These are phyloP conservation scores for Cavia aperea DNA, from an alignment of 2,113 vertebrate species.

Conservation along the genomic window DNA sequence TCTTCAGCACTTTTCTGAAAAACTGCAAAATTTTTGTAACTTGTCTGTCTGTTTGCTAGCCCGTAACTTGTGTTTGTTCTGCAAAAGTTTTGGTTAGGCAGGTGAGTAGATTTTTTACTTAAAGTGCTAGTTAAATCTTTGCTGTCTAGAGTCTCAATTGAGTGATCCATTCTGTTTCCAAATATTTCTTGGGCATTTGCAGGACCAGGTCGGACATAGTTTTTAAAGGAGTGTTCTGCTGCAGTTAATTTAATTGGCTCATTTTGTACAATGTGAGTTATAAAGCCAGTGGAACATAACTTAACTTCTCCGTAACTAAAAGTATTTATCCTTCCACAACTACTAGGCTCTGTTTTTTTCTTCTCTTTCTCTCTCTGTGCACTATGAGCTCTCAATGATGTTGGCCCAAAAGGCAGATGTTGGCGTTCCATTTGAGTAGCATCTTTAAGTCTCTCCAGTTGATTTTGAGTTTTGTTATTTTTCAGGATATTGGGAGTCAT, in stretches of 20 bases:
- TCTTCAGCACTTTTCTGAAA: constrained; percentile 42
- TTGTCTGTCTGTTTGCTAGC: constrained; percentile 45
- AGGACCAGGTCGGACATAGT: constrained; percentile 68
- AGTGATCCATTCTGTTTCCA: constrained; percentile 56
- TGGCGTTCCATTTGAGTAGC: constrained; percentile 41
- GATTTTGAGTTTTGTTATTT: not conserved
- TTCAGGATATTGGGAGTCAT: not conserved
- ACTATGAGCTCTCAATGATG: not conserved
- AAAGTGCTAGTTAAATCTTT: constrained; percentile 48
- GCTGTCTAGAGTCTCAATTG: constrained; percentile 31
- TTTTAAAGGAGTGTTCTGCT: constrained; percentile 60
- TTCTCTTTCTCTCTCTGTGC: constrained; percentile 34
- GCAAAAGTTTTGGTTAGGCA: constrained; percentile 7
- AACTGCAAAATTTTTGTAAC: not conserved
- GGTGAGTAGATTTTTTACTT: constrained; percentile 53
- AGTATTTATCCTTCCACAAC: not conserved
- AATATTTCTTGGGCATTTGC: constrained; percentile 64
- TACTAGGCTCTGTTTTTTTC: constrained; percentile 1
- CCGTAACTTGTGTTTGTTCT: constrained; percentile 27
- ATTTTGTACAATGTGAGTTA: constrained; percentile 58
- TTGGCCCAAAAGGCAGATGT: constrained; percentile 39
- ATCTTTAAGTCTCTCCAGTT: constrained; percentile 45
- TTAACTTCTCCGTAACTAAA: constrained; percentile 56
- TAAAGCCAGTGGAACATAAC: constrained; percentile 61
- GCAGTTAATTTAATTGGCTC: constrained; percentile 42